phyloP scores from a whole-genome alignment of 2,797 vertebrate genomes.

The Chelon auratus region DNA sequence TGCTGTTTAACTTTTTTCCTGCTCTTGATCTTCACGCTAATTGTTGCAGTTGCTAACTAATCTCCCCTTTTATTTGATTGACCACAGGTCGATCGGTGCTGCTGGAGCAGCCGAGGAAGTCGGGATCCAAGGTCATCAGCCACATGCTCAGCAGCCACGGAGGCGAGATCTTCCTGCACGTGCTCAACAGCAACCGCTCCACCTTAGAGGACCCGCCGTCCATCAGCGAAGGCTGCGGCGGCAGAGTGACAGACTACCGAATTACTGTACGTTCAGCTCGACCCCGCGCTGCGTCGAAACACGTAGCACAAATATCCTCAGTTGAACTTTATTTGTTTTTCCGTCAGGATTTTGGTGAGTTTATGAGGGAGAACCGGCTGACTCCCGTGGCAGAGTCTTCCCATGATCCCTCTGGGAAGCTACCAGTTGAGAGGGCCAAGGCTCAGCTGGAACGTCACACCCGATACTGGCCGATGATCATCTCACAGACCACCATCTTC shows the following conservation, averaged over 20 bases:
- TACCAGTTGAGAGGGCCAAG: slow-evolving; percentile 93
- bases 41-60: not conserved
- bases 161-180: slow-evolving; percentile 97
- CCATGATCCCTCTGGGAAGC: slow-evolving; percentile 87
- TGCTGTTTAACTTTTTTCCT: not conserved
- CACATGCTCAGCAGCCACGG: slow-evolving; percentile 99
- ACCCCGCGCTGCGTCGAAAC: not conserved
- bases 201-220: slow-evolving; percentile 98
- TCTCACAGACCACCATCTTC: slow-evolving; percentile 99
- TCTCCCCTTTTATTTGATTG: too few relatives aligned
- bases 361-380: slow-evolving; percentile 99
- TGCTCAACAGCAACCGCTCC: slow-evolving; percentile 97
- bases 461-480: slow-evolving; percentile 99
- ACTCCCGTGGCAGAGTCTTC: slow-evolving; percentile 92
- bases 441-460: slow-evolving; percentile 96
- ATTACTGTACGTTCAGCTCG: slow-evolving; percentile 89
- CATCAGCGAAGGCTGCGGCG: slow-evolving; percentile 98
- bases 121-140: slow-evolving; percentile 98
- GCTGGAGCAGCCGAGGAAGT: slow-evolving; percentile 96
- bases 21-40: not conserved
- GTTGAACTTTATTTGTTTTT: not conserved
- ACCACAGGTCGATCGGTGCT: slow-evolving; percentile 93
- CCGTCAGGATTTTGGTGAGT: slow-evolving; percentile 98
- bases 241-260: slow-evolving; percentile 97
- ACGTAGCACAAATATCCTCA: too few relatives aligned